Conservation (phyloP, 2,113 vertebrate genomes). For the Mirounga angustirostris region DNA sequence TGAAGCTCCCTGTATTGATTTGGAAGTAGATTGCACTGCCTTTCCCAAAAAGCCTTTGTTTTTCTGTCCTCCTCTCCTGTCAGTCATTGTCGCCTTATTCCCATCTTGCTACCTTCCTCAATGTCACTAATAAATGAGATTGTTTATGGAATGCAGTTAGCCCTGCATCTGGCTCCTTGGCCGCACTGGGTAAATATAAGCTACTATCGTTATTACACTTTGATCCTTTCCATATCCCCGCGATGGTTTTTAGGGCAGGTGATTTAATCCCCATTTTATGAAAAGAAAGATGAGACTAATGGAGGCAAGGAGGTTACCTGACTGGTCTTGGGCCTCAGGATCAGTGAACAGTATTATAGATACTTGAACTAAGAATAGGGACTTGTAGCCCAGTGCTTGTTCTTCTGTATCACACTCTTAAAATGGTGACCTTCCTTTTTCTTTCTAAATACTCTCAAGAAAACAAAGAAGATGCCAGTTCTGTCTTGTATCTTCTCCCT, state of each 20-base stretch:
- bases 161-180: background rate
- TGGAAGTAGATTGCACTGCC: background rate
- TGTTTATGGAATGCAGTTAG: background rate
- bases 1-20: background rate
- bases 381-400: background rate
- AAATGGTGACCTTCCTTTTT: background rate
- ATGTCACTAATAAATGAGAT: constrained; percentile 39
- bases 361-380: background rate
- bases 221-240: constrained; percentile 13
- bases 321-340: background rate
- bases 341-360: background rate
- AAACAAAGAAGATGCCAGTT: background rate
- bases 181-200: background rate
- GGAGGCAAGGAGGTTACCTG: background rate
- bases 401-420: background rate
- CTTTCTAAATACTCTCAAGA: background rate
- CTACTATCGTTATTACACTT: background rate
- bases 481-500: background rate
- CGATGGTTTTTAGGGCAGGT: constrained; percentile 50
- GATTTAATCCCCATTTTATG: constrained; percentile 62
- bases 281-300: constrained; percentile 52
- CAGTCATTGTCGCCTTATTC: background rate
- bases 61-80: background rate
- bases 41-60: background rate
- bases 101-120: background rate